phyloP scores from a whole-genome alignment of 2,113 vertebrate genomes.

The Corythaixoides concolor region DNA sequence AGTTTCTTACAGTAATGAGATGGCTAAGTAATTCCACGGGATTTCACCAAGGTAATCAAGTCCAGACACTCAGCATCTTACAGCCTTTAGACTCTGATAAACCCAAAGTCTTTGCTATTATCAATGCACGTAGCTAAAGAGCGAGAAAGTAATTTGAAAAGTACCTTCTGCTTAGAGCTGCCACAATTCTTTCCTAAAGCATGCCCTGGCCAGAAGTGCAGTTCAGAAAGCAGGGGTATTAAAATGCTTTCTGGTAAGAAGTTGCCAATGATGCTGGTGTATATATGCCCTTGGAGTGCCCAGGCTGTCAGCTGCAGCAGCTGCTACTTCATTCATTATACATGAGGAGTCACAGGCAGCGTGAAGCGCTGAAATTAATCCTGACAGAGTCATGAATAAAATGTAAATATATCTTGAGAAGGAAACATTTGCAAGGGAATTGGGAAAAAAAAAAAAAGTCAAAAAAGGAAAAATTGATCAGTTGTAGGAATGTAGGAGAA shows the following conservation, averaged over 20 bases:
- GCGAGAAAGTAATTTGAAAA: not conserved
- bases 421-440: conserved; percentile 45
- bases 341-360: conserved; percentile 62
- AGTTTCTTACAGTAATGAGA: conserved; percentile 15
- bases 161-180: not conserved
- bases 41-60: not conserved
- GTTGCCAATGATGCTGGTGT: conserved; percentile 22
- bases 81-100: not conserved
- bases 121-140: not conserved
- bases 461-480: not conserved
- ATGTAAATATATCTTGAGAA: conserved; percentile 63
- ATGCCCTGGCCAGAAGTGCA: not conserved
- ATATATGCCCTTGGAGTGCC: conserved; percentile 58
- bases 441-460: not conserved
- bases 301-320: conserved; percentile 66
- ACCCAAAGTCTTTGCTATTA: not conserved
- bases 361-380: conserved; percentile 59
- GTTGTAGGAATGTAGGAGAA: not conserved
- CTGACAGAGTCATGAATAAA: conserved; percentile 73
- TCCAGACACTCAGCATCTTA: not conserved
- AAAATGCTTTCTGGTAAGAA: conserved; percentile 22
- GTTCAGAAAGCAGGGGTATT: conserved; percentile 3
- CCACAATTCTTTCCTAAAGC: not conserved
- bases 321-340: conserved; percentile 74
- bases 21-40: not conserved